phyloP scores from a whole-genome alignment of 1,140 invertebrate genomes.

The Drosophila lowei region DNA sequence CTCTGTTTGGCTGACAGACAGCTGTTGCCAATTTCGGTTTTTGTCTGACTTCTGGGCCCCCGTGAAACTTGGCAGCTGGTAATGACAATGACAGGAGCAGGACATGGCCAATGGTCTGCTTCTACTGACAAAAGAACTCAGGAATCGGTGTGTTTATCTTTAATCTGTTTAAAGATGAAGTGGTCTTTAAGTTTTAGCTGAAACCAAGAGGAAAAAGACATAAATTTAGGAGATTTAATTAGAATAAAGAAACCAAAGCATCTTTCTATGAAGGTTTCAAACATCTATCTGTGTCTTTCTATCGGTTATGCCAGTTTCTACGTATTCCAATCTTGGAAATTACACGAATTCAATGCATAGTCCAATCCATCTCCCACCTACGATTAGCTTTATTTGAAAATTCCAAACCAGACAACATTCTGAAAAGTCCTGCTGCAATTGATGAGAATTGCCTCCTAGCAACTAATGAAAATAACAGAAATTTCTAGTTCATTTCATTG shows the following conservation, averaged over 20 bases:
- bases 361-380: too few relatives aligned
- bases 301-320: too few relatives aligned
- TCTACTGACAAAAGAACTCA: background rate
- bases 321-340: too few relatives aligned
- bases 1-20: conserved; percentile 45
- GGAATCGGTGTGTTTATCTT: background rate
- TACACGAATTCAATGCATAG: too few relatives aligned
- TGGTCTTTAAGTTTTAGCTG: background rate
- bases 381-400: too few relatives aligned
- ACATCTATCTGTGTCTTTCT: too few relatives aligned
- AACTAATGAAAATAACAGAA: conserved; percentile 44
- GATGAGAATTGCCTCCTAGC: conserved; percentile 27
- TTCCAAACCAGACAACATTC: too few relatives aligned
- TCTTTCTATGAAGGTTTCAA: too few relatives aligned
- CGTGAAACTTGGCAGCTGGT: conserved; percentile 25
- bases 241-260: too few relatives aligned
- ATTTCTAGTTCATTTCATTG: conserved; percentile 26
- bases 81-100: background rate
- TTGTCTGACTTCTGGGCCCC: conserved; percentile 18
- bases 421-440: conserved; percentile 8
- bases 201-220: too few relatives aligned
- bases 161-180: background rate
- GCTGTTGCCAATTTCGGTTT: conserved; percentile 46
- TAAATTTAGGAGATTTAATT: too few relatives aligned
- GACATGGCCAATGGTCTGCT: background rate